phyloP scores from a whole-genome alignment of 2,888 invertebrate genomes.

The Torymus texanus region DNA sequence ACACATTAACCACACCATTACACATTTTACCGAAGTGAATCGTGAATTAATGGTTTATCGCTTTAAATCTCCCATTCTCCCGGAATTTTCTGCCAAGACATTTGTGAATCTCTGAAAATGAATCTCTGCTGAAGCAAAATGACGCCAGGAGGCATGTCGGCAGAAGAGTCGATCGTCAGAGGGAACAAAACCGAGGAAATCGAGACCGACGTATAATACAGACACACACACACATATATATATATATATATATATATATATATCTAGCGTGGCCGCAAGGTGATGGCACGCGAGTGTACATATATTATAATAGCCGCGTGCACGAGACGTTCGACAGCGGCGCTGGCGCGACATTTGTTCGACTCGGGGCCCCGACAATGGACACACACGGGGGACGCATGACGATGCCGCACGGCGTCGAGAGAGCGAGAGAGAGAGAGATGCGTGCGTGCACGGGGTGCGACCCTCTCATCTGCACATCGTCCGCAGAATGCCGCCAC shows the following conservation, averaged over 20 bases:
- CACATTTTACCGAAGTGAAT: too few relatives aligned
- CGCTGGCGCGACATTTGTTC: slow-evolving; percentile 16
- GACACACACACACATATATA: neutral
- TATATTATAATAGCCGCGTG: neutral
- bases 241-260: too few relatives aligned
- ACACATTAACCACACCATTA: too few relatives aligned
- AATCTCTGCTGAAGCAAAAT: too few relatives aligned
- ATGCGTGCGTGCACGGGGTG: slow-evolving; percentile 1
- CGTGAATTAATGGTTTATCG: too few relatives aligned
- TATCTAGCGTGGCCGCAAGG: slow-evolving; percentile 1
- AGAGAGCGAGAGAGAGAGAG: too few relatives aligned
- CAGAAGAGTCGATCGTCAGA: slow-evolving; percentile 15
- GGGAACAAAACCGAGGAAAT: slow-evolving; percentile 1
- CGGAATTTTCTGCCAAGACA: too few relatives aligned
- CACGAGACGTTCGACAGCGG: slow-evolving; percentile 7
- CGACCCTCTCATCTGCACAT: slow-evolving; percentile 13
- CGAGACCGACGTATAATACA: neutral
- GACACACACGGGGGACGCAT: neutral
- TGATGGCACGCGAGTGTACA: neutral
- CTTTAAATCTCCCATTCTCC: too few relatives aligned
- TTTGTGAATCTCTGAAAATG: too few relatives aligned
- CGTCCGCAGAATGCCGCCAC: neutral
- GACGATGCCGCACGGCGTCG: neutral
- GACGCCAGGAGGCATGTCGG: neutral
- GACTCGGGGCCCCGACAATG: neutral